Evolutionary conservation across 2,797 vertebrate species (phyloP).

Genomic region (Bovichtus variegatus): DNA sequence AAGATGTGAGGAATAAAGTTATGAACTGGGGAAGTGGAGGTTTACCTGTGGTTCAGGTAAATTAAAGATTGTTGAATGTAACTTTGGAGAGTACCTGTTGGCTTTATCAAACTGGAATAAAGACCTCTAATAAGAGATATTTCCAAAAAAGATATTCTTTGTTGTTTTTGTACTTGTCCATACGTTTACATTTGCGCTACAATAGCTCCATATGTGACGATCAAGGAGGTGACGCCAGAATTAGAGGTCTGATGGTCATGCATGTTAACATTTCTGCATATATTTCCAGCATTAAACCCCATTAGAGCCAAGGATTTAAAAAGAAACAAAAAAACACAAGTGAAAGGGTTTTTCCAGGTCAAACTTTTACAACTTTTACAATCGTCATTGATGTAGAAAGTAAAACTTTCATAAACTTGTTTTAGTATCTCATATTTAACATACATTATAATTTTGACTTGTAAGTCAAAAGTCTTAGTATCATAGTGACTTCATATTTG

Average conservation of each 20-base stretch:
- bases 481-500: background rate
- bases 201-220: background rate
- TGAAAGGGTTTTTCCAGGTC: no score
- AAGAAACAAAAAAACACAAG: no score
- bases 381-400: background rate
- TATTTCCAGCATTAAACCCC: background rate
- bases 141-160: background rate
- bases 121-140: constrained; percentile 50
- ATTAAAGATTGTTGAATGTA: constrained; percentile 32
- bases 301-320: background rate
- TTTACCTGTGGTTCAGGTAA: constrained; percentile 49
- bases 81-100: constrained; percentile 34
- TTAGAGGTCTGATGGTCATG: background rate
- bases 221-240: background rate
- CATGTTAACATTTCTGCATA: background rate
- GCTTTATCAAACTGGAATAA: constrained; percentile 74
- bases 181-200: background rate
- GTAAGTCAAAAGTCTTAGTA: background rate
- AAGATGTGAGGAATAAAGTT: constrained; percentile 38
- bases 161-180: background rate
- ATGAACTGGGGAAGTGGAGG: constrained; percentile 38
- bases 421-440: background rate
- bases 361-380: no score
- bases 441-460: background rate
- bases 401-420: background rate